Conservation (phyloP, 2,888 invertebrate genomes). For the Thera britannica region DNA sequence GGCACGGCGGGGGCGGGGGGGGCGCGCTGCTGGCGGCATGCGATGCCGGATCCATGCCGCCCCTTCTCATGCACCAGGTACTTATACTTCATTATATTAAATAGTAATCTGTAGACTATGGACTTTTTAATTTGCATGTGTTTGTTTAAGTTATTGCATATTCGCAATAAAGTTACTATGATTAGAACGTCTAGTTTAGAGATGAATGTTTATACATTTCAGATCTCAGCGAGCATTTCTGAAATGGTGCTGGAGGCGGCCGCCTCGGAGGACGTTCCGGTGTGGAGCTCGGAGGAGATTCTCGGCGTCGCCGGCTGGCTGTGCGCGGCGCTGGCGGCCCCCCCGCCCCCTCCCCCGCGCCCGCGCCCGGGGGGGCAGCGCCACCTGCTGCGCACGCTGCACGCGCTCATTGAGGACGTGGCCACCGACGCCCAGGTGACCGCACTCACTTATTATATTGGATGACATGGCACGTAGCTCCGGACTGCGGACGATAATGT, state of each 20-base stretch:
- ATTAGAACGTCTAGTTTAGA: too few species aligned
- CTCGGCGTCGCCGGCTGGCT: conserved; percentile 29
- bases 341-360: background rate
- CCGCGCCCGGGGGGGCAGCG: background rate
- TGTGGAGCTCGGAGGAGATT: conserved; percentile 28
- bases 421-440: conserved; percentile 14
- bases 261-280: conserved; percentile 26
- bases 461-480: too few species aligned
- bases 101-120: too few species aligned
- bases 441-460: background rate
- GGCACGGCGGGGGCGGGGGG: background rate
- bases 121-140: too few species aligned
- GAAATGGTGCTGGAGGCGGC: conserved; percentile 35
- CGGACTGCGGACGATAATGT: too few species aligned
- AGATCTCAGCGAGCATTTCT: conserved; percentile 20
- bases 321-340: conserved; percentile 33
- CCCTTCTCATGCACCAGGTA: conserved; percentile 2
- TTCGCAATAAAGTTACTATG: too few species aligned
- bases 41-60: background rate
- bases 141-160: too few species aligned
- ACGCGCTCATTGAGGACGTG: conserved; percentile 23
- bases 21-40: background rate
- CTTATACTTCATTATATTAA: background rate
- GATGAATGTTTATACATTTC: background rate
- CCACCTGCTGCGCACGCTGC: conserved; percentile 15